These are phyloP conservation scores for Dinocampus coccinellae DNA, from an alignment of 2,888 invertebrate genomes.

Conservation along the genomic window DNA sequence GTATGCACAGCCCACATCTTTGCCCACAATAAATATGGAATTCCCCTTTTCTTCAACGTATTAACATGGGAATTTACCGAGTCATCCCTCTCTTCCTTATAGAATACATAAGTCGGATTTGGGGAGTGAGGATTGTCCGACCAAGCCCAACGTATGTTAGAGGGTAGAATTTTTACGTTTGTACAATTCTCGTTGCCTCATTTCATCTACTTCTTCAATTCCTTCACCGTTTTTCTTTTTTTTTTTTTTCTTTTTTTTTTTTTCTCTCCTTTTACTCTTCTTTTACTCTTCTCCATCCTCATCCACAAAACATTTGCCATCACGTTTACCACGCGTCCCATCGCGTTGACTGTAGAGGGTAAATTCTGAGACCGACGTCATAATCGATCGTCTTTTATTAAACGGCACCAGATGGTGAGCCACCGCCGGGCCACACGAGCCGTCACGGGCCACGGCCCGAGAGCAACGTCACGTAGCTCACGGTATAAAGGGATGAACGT, in stretches of 20 bases:
- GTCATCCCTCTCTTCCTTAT: conserved; percentile 15
- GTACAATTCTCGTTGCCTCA: neutral
- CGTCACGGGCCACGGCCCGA: conserved; percentile 25
- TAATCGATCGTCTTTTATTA: conserved; percentile 70
- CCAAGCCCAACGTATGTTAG: neutral
- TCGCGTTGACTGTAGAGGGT: conserved; percentile 49
- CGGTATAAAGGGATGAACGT: conserved; percentile 24
- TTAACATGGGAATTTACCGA: conserved; percentile 45
- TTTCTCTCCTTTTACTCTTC: conserved; percentile 26
- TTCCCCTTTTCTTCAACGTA: conserved; percentile 27
- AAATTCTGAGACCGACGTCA: conserved; percentile 68
- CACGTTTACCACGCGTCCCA: neutral
- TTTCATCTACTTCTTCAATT: neutral
- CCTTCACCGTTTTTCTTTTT: neutral
- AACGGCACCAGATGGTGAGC: conserved; percentile 67
- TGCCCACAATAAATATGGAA: conserved; percentile 18
- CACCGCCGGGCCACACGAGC: conserved; percentile 31
- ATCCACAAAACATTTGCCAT: neutral
- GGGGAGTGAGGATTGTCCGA: neutral
- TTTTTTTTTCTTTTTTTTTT: neutral
- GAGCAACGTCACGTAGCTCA: conserved; percentile 15
- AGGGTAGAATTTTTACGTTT: conserved; percentile 25
- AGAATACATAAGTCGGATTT: conserved; percentile 18
- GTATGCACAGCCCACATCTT: neutral
- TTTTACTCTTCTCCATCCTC: conserved; percentile 26